These are phyloP conservation scores for Clistopyga incitator DNA, from an alignment of 2,888 invertebrate genomes.

Conservation along the genomic window DNA sequence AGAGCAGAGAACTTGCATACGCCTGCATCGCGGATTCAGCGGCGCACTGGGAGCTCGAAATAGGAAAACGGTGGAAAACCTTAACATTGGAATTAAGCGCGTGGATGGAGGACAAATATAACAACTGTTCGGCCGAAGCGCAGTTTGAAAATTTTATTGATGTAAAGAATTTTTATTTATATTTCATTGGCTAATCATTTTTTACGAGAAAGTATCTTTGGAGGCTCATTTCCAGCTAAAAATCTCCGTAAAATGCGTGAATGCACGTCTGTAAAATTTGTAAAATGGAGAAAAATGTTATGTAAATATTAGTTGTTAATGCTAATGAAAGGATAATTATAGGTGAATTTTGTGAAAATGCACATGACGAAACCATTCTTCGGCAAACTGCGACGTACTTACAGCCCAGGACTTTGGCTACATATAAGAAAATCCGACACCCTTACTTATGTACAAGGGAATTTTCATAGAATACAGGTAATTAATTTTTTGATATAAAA, in stretches of 20 bases:
- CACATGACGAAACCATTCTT: conserved; percentile 95
- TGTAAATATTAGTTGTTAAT: neutral
- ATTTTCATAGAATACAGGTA: conserved; percentile 88
- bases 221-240: too few relatives aligned
- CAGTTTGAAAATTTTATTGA: conserved; percentile 91
- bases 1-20: conserved; percentile 88
- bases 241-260: too few relatives aligned
- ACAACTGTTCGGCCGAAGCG: conserved; percentile 89
- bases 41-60: conserved; percentile 93
- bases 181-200: neutral
- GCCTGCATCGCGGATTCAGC: conserved; percentile 89
- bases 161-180: conserved; percentile 79
- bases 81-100: conserved; percentile 91
- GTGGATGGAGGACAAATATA: conserved; percentile 93
- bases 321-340: conserved; percentile 63
- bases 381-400: conserved; percentile 90
- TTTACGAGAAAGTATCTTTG: too few relatives aligned
- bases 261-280: too few relatives aligned
- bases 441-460: conserved; percentile 88
- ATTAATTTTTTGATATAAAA: neutral
- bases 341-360: conserved; percentile 94
- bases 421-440: conserved; percentile 90
- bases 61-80: conserved; percentile 92
- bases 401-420: conserved; percentile 91
- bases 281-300: too few relatives aligned